Conservation (phyloP, 2,113 vertebrate species). For the Myrmophylax atrothorax region DNA sequence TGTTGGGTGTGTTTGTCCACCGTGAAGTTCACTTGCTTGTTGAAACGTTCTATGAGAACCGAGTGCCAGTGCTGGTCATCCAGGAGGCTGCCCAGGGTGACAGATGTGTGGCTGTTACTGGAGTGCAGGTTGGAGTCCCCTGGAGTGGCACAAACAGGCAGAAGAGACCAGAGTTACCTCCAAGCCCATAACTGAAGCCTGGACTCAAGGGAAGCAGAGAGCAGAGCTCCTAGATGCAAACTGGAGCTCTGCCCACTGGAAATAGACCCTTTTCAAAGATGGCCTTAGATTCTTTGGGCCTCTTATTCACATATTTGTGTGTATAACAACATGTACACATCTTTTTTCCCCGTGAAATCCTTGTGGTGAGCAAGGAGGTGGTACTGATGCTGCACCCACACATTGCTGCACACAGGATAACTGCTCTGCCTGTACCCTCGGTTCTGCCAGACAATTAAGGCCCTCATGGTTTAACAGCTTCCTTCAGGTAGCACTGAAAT, state of each 20-base stretch:
- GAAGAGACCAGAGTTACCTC: background rate
- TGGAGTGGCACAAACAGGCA: conserved; percentile 52
- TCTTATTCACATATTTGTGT: background rate
- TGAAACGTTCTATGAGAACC: conserved; percentile 91
- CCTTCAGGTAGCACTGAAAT: background rate
- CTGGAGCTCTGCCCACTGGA: background rate
- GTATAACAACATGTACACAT: accelerated
- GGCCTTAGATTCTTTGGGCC: background rate
- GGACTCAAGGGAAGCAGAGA: background rate
- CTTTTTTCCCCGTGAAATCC: background rate
- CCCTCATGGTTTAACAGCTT: background rate
- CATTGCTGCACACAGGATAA: accelerated
- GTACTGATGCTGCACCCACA: background rate
- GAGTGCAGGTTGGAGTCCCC: conserved; percentile 86
- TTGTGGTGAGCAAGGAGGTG: background rate
- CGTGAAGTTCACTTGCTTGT: conserved; percentile 95
- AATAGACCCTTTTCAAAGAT: background rate
- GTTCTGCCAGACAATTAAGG: background rate
- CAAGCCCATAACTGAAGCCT: background rate
- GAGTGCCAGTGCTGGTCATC: conserved; percentile 98
- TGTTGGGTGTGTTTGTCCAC: conserved; percentile 91
- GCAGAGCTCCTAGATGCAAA: background rate
- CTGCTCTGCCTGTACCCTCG: background rate
- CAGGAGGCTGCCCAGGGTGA: conserved; percentile 90
- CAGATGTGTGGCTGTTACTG: conserved; percentile 77